These are phyloP conservation scores for Bemisia tabaci DNA, from an alignment of 1,140 invertebrate species.

Conservation along the genomic window DNA sequence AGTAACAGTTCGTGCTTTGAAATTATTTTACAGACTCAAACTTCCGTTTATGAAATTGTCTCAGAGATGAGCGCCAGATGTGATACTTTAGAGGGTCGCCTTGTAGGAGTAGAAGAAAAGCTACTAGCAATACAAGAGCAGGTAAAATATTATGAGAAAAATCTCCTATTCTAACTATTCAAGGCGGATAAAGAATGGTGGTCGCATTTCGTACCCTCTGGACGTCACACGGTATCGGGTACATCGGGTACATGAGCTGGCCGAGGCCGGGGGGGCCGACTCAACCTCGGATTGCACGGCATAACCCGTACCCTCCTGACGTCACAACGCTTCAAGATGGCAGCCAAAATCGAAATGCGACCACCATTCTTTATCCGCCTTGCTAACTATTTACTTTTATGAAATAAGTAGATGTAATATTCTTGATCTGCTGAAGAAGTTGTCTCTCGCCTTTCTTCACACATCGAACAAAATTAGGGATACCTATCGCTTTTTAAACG, in stretches of 20 bases:
- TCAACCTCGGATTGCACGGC: too few species aligned
- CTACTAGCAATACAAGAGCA: constrained; percentile 51
- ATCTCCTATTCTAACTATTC: not conserved
- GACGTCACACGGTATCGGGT: too few species aligned
- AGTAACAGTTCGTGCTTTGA: too few species aligned
- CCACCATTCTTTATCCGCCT: too few species aligned
- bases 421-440: not conserved
- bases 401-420: not conserved
- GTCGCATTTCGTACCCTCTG: too few species aligned
- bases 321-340: too few species aligned
- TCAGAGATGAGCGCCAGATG: constrained; percentile 88
- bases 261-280: too few species aligned
- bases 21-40: constrained; percentile 78
- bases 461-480: not conserved
- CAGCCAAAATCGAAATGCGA: too few species aligned
- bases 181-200: too few species aligned
- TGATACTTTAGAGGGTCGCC: constrained; percentile 73
- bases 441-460: not conserved
- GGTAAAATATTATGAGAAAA: constrained; percentile 28
- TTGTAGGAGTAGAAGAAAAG: constrained; percentile 77
- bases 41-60: constrained; percentile 91
- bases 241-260: too few species aligned
- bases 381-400: not conserved
- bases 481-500: too few species aligned
- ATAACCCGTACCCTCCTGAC: too few species aligned